These are phyloP conservation scores for Acipenser transmontanus DNA, from an alignment of 2,797 vertebrate genomes.

Conservation along the genomic window DNA sequence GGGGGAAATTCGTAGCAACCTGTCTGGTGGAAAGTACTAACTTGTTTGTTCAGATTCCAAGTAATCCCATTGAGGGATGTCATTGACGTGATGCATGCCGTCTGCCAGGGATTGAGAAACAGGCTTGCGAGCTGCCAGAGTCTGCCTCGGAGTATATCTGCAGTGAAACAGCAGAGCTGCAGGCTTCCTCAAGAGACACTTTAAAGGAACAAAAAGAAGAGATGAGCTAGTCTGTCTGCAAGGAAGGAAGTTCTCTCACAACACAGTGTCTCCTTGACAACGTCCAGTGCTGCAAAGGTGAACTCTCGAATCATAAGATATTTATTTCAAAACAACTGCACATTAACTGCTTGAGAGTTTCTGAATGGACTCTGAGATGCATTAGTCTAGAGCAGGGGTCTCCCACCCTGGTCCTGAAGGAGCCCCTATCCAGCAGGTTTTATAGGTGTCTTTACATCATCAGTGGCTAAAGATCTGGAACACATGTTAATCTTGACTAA, in stretches of 20 bases:
- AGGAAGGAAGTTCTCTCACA: constrained; percentile 1
- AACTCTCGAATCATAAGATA: background rate
- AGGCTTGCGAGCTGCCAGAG: background rate
- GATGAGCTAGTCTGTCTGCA: background rate
- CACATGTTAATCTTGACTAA: too few relatives aligned
- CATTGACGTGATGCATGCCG: background rate
- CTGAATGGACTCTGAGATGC: background rate
- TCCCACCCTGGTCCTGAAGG: too few relatives aligned
- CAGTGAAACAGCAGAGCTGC: background rate
- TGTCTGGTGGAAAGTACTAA: background rate
- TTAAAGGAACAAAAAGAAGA: background rate
- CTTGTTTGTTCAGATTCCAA: background rate
- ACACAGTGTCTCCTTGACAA: background rate
- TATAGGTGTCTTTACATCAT: too few relatives aligned
- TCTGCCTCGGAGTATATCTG: background rate
- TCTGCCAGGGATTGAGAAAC: background rate
- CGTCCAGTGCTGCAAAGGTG: background rate
- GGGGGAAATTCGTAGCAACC: too few relatives aligned
- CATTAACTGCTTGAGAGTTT: background rate
- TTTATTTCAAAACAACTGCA: background rate
- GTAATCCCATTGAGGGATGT: background rate
- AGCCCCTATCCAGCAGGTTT: too few relatives aligned
- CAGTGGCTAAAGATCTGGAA: too few relatives aligned
- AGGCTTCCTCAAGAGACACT: background rate
- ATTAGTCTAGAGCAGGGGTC: background rate